Evolutionary conservation across 2,888 invertebrate genomes (phyloP), one percentile per base, ranked within the genome.

Genomic region (Tipula vernalis): DNA sequence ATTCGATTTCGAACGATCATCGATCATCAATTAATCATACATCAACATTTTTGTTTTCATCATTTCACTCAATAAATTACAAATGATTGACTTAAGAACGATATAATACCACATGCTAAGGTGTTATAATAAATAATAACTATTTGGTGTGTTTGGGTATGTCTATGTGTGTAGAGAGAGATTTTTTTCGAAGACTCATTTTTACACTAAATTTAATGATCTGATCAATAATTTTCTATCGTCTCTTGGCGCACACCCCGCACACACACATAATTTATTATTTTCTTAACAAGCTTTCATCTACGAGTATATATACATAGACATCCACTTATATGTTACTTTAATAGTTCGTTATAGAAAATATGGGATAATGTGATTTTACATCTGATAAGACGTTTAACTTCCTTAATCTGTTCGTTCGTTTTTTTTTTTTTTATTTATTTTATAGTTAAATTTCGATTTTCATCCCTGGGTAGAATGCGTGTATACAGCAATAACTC

Each of bases 31-130:
- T 71, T 71, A 71, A 71, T 71, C 71, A 71, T 71, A 71, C 18
- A 71, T 71, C 71, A 71, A 28, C 28, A 71, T 71, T 71, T 71
- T 28, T 28, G 28, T 28, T 39, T 71, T 71, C 71, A 71, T 71
- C 71, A 71, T 71, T 71, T 71, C 71, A 71, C 71, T 71, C 71
- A 28, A 71, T 71, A 71, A 71, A 71, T 71, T 71, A 71, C 28
- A 71, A 71, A 71, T 71, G 71, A 71, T 71, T 71, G 71, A 71
- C 71, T 71, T 71, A 71, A 71, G 71, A 71, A 71, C 71, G 71
- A 71, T 71, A 18, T 71, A 71, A 86, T 51, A 36, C 86, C 51
- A 36, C 51, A 86, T 86, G 86, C 86, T 86, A 86, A 86, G 86
- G 86, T 86, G 86, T 57, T 86, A 51, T 86, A 36, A 51, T 86